A percentile compares a stretch with the other conserved stretches of the same genome.
Conservation (phyloP, 2,888 invertebrate genomes). For the Coleophora deauratella region DNA sequence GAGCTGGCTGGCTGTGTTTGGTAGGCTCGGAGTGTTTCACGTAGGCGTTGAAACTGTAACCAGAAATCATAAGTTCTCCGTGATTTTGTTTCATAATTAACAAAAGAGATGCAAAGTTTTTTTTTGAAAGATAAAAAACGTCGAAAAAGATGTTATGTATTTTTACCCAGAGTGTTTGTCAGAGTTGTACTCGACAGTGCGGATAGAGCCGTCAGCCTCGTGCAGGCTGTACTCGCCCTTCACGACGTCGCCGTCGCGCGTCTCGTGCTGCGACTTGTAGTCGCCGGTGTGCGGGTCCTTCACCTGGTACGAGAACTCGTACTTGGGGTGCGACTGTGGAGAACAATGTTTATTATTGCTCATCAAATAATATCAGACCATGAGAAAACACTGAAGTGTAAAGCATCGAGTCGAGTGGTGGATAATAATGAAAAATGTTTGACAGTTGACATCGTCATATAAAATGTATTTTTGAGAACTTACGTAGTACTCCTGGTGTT, state of each 20-base stretch:
- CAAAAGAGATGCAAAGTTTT: no score
- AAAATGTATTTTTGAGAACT: conserved; percentile 13
- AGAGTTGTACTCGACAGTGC: conserved; percentile 70
- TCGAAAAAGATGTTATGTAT: background rate
- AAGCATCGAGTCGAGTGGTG: no score
- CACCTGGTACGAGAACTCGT: conserved; percentile 68
- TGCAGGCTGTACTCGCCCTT: conserved; percentile 75
- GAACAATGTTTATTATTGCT: background rate
- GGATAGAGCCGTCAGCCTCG: conserved; percentile 71
- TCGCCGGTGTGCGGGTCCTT: conserved; percentile 72
- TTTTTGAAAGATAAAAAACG: no score
- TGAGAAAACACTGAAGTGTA: no score
- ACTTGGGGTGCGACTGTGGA: conserved; percentile 60
- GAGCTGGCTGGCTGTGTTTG: conserved; percentile 32
- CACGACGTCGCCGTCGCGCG: conserved; percentile 65
- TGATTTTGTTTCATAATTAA: no score
- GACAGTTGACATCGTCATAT: background rate
- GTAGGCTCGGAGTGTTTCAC: conserved; percentile 54
- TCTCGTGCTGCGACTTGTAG: conserved; percentile 69
- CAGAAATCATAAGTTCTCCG: background rate
- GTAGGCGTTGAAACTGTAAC: conserved; percentile 63
- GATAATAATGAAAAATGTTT: no score
- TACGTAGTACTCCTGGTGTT: conserved; percentile 41
- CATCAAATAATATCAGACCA: conserved; percentile 2
- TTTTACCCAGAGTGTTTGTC: conserved; percentile 65